Evolutionary conservation across 2,113 vertebrate genomes (phyloP).

Genomic region (Gadus macrocephalus): DNA sequence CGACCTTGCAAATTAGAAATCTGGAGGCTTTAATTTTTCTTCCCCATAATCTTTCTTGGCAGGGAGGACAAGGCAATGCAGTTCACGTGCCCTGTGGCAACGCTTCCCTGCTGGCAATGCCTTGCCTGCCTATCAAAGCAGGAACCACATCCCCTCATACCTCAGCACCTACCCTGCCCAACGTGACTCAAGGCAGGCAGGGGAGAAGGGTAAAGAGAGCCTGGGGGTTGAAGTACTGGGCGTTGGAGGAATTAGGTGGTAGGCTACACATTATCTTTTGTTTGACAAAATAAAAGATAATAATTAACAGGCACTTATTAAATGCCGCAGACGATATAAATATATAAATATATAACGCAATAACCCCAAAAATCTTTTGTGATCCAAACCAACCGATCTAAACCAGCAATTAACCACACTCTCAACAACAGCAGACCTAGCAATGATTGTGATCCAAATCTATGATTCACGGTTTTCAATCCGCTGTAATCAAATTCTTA

Average conservation of each 20-base stretch:
- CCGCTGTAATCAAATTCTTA: too few species aligned
- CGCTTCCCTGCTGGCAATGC: conserved; percentile 51
- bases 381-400: too few species aligned
- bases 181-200: conserved; percentile 44
- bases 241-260: background rate
- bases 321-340: too few species aligned
- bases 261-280: too few species aligned
- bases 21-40: conserved; percentile 26
- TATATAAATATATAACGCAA: too few species aligned
- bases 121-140: conserved; percentile 37
- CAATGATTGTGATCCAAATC: too few species aligned
- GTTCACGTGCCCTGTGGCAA: conserved; percentile 33
- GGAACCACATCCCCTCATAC: conserved; percentile 21
- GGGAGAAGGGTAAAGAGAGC: conserved; percentile 4
- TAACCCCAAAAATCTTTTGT: too few species aligned
- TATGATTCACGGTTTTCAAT: too few species aligned
- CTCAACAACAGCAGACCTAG: too few species aligned
- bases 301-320: too few species aligned
- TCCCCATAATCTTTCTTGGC: conserved; percentile 12
- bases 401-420: too few species aligned
- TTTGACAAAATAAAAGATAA: too few species aligned
- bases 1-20: background rate
- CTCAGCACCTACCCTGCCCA: conserved; percentile 21
- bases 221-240: background rate
- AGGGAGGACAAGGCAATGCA: conserved; percentile 51